Base-by-base conservation (phyloP, 2,888 invertebrate species). In the Amblyjoppa proteus region DNA sequence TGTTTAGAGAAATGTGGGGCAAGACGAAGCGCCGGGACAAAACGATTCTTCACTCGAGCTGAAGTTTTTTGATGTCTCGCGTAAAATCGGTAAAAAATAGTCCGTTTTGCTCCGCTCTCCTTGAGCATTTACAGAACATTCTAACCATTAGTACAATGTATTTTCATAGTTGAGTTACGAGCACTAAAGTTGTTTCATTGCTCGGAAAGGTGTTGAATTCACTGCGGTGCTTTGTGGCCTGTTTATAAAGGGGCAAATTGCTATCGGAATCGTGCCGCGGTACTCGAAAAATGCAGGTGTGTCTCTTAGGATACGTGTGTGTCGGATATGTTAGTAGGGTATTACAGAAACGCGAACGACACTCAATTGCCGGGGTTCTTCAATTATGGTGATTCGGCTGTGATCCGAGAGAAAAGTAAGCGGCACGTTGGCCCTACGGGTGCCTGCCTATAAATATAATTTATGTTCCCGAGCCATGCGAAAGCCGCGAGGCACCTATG, bases 331-430 rank as follows among this genome's bases (percentile, higher is more conserved):
- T 81, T 77, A 70, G 69, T 53, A 25, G 25, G 74, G 73, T 73
- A 80, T 83, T 68, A 74, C 41, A 56, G 45, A 49, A 5, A 82
- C 70, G 84, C 70, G 76, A 87, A 84, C 78, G 86, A 85, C 83
- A 81, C 81, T 86, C 83, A 87, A 88, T 87, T 88, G 83, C 70
- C 41, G 76, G 80, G 41, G 58, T 66, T 86, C 80, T 86, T 88
- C 87, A 88, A 88, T 88, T 88, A 88, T 85, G 85, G 84, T 88
- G 82, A 88, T 88, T 84, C 77, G 69, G 75, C 20, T 81, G 66
- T 87, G 88, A 86, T 88, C 84, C 83, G 69, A 81, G 81, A 75
- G 68, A 85, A 87, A 88, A 87, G 85, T 88, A 85, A 87, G 70
- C 81, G 83, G 75, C 82, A 78, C 78, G 80, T 73, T 75, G 76